Base-by-base conservation (phyloP, 2,888 invertebrate species). In the Philaethria dido region DNA sequence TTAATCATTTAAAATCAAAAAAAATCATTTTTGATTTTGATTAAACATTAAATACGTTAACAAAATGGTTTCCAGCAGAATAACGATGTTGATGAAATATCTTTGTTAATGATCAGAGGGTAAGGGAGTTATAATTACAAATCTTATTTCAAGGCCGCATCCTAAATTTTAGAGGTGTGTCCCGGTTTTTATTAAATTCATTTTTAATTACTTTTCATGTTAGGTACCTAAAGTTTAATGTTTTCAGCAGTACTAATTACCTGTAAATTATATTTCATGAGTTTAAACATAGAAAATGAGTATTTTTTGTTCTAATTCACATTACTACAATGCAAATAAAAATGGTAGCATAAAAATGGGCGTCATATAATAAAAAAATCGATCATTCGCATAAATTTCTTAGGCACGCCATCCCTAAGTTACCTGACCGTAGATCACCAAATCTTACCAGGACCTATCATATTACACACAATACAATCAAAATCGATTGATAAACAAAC, bases 391-490 rank as follows among this genome's bases (percentile, higher is more conserved):
- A 59, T 39, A 29, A n/a, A 9, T 48, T 5, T 29, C 48, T 16
- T 25, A 36, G 20, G 55, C 29, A 48, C 20, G n/a, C 9, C 57
- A 14, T 16, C 62, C 57, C 33, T 22, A 33, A 54, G 6, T 54
- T 63, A 66, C 66, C 70, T 70, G 62, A 66, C 55, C 69, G 55
- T 45, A 16, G 50, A 44, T 59, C 54, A 54, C 25, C 61, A 52
- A 64, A 69, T 44, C 63, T 71, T 71, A 71, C 71, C 65, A 60
- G 60, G 44, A 60, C 63, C 69, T 69, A 72, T 70, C 72, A 72
- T 74, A 78, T 78, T 87, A 89, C 87, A 82, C 89, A 89, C 88
- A 87, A 88, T 89, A 89, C 88, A 83, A 81, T 83, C 81, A 65
- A 55, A 66, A 74, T 75, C 73, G 73, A 76, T 75, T 73, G 73